Conservation (phyloP, 2,113 vertebrate species). For the Formicarius rufipectus region DNA sequence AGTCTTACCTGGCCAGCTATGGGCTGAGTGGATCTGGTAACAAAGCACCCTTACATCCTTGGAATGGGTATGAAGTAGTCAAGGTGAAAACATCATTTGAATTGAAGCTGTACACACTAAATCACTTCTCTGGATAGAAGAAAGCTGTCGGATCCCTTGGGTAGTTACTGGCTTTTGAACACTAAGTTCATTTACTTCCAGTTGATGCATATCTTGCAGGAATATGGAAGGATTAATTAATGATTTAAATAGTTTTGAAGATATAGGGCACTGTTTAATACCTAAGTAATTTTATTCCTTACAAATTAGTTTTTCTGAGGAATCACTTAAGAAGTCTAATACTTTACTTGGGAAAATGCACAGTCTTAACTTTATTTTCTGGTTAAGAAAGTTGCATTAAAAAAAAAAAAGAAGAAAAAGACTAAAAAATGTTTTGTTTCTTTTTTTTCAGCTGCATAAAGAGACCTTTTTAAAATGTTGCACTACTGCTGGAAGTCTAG, state of each 20-base stretch:
- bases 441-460: neutral
- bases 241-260: slow-evolving; percentile 6
- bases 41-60: neutral
- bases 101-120: neutral
- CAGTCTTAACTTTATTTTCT: neutral
- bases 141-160: slow-evolving; percentile 5
- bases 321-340: neutral
- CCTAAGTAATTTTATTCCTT: neutral
- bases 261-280: neutral
- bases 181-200: slow-evolving; percentile 6
- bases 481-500: neutral
- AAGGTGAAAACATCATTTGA: neutral
- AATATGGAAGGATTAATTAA: slow-evolving; percentile 42
- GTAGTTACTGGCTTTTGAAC: slow-evolving; percentile 18
- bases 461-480: slow-evolving; percentile 19
- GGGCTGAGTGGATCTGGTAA: neutral
- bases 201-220: slow-evolving; percentile 31
- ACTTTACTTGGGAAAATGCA: neutral
- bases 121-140: neutral
- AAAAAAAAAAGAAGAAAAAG: neutral
- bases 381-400: neutral
- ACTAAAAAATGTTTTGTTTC: neutral
- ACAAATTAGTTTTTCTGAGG: neutral
- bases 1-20: neutral
- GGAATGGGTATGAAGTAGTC: neutral